Base-by-base conservation (phyloP, 2,113 vertebrate species). In the Excalfactoria chinensis region DNA sequence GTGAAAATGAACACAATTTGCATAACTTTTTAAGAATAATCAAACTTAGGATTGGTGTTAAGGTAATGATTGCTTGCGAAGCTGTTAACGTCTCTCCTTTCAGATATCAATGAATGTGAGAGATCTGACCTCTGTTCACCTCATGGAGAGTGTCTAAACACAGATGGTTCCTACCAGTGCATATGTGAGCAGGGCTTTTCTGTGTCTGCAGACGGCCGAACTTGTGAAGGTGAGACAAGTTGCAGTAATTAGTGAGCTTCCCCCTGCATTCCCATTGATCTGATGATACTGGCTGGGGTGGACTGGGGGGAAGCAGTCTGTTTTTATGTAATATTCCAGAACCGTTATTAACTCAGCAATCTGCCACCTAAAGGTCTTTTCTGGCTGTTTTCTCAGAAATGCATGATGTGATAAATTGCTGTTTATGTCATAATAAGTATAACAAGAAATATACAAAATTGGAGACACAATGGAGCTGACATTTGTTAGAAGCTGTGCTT, bases 81-180 rank as follows among this genome's bases (percentile, higher is more conserved):
- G 58, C 25, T 59, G 5, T 34, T 73, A n/a, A 62, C 67, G 25
- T 81, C 11, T 68, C 83, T 87, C 13, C 70, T 96, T 93, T 90
- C 97, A 99, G 99, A 99, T 97, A 96, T 99, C 69, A 98, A 99
- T 46, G 99, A 99, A 92, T 99, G 99, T 96, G 90, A 98, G 95
- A 56, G 97, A 97, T 87, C 98, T 5, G 98, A 99, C 44, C 97
- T 98, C 71, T 99, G 99, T 32, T 97, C 96, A 22, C 98, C 98
- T 28, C 97, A 98, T 0, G 99, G 98, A 13, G 97, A 98, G n/a
- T 99, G 99, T 96, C 95, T 98, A 3, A 99, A 99, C 97, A 98
- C 98, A 0, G 98, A 98, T 4, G 99, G 99, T 7, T 99, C 98
- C 69, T 99, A 98, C 93, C 89, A 97, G 60, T 99, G 99, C 87